Conservation (phyloP, 2,888 invertebrate species). For the Syrista parreyssii region DNA sequence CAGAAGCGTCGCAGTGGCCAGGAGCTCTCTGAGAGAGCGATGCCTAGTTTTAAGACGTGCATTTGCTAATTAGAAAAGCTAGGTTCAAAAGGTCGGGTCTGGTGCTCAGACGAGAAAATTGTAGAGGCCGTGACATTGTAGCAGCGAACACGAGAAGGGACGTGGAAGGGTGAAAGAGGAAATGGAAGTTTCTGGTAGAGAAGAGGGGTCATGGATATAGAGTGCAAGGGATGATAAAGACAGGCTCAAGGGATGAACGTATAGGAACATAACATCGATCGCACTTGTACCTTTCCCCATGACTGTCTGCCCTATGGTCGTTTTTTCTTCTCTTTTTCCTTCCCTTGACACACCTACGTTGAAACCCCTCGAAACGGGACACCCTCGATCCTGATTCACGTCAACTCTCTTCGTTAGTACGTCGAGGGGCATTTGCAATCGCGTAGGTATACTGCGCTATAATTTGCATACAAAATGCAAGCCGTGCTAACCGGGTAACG, state of each 20-base stretch:
- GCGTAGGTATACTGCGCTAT: background rate
- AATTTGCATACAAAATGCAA: background rate
- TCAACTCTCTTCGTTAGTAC: slow-evolving; percentile 2
- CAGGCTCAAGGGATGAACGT: slow-evolving; percentile 24
- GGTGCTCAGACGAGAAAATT: slow-evolving; percentile 30
- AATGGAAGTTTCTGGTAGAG: background rate
- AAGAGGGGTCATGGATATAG: slow-evolving; percentile 25
- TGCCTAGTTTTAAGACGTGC: slow-evolving; percentile 15
- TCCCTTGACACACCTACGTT: no score
- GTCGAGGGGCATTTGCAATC: slow-evolving; percentile 2
- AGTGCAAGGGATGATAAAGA: slow-evolving; percentile 27
- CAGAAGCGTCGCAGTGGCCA: no score
- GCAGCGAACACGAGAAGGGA: slow-evolving; percentile 15
- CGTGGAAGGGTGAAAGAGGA: background rate
- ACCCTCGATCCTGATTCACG: slow-evolving; percentile 1
- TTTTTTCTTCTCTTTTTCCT: no score
- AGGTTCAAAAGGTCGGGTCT: slow-evolving; percentile 25
- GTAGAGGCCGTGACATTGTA: slow-evolving; percentile 45
- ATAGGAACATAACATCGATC: slow-evolving; percentile 46
- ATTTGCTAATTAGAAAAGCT: slow-evolving; percentile 49
- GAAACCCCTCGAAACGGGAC: background rate
- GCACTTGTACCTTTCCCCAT: slow-evolving; percentile 43
- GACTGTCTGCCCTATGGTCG: slow-evolving; percentile 23
- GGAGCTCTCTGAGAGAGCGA: background rate
- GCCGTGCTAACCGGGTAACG: no score